Percentiles rank a stretch among this genome's conserved stretches.
Evolutionary conservation across 2,888 invertebrate genomes (phyloP).

Genomic region (Auanema freiburgensis): DNA sequence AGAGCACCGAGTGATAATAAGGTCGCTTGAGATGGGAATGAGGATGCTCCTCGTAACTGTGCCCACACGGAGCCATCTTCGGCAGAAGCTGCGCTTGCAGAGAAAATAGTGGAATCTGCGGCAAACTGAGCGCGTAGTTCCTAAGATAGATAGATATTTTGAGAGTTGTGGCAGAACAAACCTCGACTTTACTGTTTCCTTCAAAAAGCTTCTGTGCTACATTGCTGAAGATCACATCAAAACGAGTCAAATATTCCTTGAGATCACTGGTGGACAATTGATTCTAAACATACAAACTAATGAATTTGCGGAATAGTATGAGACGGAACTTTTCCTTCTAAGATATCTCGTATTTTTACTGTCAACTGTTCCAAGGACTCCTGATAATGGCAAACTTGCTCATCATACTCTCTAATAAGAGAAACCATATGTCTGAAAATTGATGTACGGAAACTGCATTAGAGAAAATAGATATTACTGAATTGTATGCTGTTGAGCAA

Average conservation of each 20-base stretch:
- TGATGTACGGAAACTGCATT: neutral
- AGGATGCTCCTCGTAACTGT: slow-evolving; percentile 15
- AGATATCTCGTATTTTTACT: slow-evolving; percentile 13
- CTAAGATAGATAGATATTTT: slow-evolving; percentile 3
- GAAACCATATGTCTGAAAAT: slow-evolving; percentile 21
- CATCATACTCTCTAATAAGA: slow-evolving; percentile 21
- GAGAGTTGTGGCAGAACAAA: neutral
- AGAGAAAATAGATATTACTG: slow-evolving; percentile 7
- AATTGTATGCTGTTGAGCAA: slow-evolving; percentile 19
- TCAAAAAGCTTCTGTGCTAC: slow-evolving; percentile 21
- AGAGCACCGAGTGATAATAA: slow-evolving; percentile 16
- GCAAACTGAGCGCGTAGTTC: slow-evolving; percentile 8
- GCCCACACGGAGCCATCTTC: slow-evolving; percentile 10
- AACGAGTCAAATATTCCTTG: slow-evolving; percentile 16
- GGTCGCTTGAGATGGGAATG: slow-evolving; percentile 16
- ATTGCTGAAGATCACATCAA: slow-evolving; percentile 17
- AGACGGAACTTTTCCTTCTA: slow-evolving; percentile 16
- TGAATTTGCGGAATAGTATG: neutral
- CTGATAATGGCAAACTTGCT: slow-evolving; percentile 17
- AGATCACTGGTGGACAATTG: slow-evolving; percentile 13
- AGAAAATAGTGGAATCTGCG: slow-evolving; percentile 1
- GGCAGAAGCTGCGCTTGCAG: neutral
- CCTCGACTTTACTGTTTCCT: slow-evolving; percentile 18
- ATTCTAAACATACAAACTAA: neutral
- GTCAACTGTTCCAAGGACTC: slow-evolving; percentile 21